These are phyloP conservation scores for Lepidocolaptes lacrymiger DNA, from an alignment of 2,797 vertebrate species.

Conservation along the genomic window DNA sequence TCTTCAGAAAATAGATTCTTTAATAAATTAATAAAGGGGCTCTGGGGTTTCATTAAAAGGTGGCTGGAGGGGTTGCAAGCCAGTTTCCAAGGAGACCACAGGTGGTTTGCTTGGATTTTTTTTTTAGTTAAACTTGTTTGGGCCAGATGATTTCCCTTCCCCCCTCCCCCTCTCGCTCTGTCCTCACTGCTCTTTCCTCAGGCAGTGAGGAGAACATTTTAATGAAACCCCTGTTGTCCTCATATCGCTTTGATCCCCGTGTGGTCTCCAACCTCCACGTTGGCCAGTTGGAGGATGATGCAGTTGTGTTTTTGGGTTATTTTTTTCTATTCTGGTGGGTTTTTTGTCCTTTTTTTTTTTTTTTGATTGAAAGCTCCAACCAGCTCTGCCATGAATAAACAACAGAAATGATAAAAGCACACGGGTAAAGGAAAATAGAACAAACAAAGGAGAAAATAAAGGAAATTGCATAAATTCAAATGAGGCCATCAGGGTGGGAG, in stretches of 20 bases:
- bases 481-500: conserved; percentile 9
- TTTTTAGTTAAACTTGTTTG: conserved; percentile 87
- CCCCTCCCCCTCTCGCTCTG: conserved; percentile 77
- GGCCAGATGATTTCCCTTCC: conserved; percentile 86
- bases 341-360: neutral
- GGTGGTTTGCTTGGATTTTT: conserved; percentile 85
- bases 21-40: conserved; percentile 92
- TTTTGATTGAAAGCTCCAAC: conserved; percentile 75
- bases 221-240: conserved; percentile 91
- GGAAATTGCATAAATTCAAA: conserved; percentile 71
- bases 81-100: conserved; percentile 91
- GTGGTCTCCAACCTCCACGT: conserved; percentile 79
- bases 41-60: conserved; percentile 95
- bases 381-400: conserved; percentile 78
- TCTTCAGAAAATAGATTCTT: conserved; percentile 89
- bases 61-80: conserved; percentile 89
- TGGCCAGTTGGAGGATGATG: conserved; percentile 79
- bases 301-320: neutral
- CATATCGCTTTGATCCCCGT: conserved; percentile 85
- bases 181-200: conserved; percentile 84
- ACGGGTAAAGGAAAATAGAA: conserved; percentile 59
- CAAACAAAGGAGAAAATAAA: conserved; percentile 77
- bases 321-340: neutral
- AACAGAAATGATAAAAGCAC: conserved; percentile 69
- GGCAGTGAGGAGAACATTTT: conserved; percentile 85